These are phyloP conservation scores for Geotrupes spiniger DNA, from an alignment of 2,888 invertebrate genomes.

Conservation along the genomic window DNA sequence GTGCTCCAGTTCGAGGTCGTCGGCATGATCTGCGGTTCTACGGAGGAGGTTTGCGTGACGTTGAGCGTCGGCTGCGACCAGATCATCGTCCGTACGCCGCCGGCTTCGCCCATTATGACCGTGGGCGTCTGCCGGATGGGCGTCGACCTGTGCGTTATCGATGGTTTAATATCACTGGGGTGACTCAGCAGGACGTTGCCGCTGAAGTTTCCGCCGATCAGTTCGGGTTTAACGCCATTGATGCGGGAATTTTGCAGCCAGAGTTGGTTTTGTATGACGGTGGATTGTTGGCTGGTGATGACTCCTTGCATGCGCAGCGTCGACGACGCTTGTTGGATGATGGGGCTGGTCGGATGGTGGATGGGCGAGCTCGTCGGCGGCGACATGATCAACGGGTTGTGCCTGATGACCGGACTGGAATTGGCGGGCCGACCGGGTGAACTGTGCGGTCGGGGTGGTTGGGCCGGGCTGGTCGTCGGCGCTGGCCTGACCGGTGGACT, in stretches of 20 bases:
- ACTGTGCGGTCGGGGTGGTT: constrained; percentile 49
- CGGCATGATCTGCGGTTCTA: constrained; percentile 41
- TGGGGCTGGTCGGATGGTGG: constrained; percentile 39
- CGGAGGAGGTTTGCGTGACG: constrained; percentile 33
- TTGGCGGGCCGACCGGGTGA: constrained; percentile 48
- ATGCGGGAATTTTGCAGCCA: constrained; percentile 59
- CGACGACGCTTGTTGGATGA: constrained; percentile 45
- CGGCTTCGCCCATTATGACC: constrained; percentile 91
- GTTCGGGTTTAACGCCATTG: constrained; percentile 77
- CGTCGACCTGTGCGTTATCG: constrained; percentile 14
- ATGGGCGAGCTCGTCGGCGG: constrained; percentile 25
- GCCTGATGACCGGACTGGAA: constrained; percentile 45
- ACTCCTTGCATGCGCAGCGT: constrained; percentile 41
- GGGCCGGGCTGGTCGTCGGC: constrained; percentile 43
- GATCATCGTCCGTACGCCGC: constrained; percentile 75
- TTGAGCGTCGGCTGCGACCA: constrained; percentile 61
- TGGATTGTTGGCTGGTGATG: constrained; percentile 40
- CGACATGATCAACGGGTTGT: constrained; percentile 41
- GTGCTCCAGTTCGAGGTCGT: constrained; percentile 47
- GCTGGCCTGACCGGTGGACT: constrained; percentile 46
- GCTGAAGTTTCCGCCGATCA: constrained; percentile 62
- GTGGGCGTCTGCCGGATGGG: constrained; percentile 70
- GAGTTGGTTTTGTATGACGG: constrained; percentile 42
- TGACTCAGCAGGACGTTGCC: constrained; percentile 35
- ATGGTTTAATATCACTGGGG: constrained; percentile 37